phyloP scores from a whole-genome alignment of 2,113 vertebrate genomes.

The Saguinus midas region DNA sequence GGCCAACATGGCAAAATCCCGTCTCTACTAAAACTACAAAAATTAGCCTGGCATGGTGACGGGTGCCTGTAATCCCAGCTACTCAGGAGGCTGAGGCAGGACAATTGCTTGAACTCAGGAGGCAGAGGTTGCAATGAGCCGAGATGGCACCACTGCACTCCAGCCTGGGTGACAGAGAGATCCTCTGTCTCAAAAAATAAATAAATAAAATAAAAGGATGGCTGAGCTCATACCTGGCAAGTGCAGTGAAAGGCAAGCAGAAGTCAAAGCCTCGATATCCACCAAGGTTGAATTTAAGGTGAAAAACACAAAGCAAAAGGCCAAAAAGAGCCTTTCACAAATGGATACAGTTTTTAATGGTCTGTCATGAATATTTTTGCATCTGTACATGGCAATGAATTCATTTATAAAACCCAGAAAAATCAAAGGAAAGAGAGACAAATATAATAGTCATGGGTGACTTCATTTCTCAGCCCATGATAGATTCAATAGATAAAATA shows the following conservation, averaged over 20 bases:
- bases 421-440: neutral
- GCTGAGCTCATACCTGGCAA: neutral
- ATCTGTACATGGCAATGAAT: neutral
- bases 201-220: neutral
- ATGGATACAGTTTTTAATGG: neutral
- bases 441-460: no score
- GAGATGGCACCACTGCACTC: no score
- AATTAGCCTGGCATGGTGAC: no score
- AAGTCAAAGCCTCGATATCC: neutral
- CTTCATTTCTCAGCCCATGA: neutral
- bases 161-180: no score
- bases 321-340: neutral
- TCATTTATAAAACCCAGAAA: neutral
- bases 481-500: neutral
- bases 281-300: neutral
- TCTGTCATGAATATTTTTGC: neutral
- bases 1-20: no score
- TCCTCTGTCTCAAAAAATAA: no score
- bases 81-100: no score
- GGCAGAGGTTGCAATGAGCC: no score
- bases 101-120: no score
- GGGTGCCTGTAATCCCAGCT: no score
- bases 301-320: neutral
- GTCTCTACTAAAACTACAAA: no score
- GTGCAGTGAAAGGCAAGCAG: neutral